Evolutionary conservation across 2,113 vertebrate genomes (phyloP).

Genomic region (Dinomys branickii): DNA sequence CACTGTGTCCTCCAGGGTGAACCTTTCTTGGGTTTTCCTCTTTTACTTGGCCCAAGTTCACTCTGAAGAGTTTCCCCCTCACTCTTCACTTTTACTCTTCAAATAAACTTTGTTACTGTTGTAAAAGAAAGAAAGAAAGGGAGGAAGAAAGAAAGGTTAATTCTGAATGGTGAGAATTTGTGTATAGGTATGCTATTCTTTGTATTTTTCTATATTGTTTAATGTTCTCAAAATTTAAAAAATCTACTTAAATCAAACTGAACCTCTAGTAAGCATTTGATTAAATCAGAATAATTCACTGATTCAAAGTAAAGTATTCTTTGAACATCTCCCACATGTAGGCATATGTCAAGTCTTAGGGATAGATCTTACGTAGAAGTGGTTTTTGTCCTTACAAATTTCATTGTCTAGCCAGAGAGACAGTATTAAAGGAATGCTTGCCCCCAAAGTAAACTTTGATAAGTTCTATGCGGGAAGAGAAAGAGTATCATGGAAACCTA

Average conservation of each 20-base stretch:
- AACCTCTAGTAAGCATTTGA: neutral
- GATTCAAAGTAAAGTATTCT: constrained; percentile 13
- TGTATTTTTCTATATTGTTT: constrained; percentile 5
- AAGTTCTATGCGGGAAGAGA: constrained; percentile 14
- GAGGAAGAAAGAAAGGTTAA: neutral
- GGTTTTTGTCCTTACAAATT: neutral
- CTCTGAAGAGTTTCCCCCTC: neutral
- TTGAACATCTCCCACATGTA: neutral
- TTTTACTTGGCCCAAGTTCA: neutral
- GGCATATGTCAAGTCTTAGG: neutral
- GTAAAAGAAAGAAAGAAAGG: neutral
- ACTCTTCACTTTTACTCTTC: neutral
- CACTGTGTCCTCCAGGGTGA: neutral
- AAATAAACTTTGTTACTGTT: neutral
- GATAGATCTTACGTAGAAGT: constrained; percentile 4
- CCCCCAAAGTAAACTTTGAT: neutral
- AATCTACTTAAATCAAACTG: constrained; percentile 4
- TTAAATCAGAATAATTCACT: neutral
- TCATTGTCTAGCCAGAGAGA: neutral
- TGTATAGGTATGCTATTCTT: neutral
- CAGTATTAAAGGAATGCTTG: neutral
- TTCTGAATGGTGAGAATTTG: neutral
- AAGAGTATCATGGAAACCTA: neutral
- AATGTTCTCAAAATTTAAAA: neutral
- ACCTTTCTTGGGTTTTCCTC: neutral